These are phyloP conservation scores for Dicaeum eximium DNA, from an alignment of 2,113 vertebrate species.

Conservation along the genomic window DNA sequence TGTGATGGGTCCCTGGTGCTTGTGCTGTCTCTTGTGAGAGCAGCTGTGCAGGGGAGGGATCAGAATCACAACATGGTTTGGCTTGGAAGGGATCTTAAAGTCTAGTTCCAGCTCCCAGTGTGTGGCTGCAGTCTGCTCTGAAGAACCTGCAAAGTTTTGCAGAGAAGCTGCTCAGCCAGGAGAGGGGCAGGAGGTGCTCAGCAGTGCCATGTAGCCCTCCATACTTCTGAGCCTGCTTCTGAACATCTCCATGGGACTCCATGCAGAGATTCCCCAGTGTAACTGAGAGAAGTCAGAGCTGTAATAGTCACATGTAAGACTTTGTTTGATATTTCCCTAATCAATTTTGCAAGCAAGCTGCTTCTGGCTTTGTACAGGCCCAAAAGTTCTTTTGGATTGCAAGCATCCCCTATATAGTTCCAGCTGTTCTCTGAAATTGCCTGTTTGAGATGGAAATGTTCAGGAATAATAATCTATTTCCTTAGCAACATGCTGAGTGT, in stretches of 20 bases:
- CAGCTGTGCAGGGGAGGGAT: not conserved
- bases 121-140: not conserved
- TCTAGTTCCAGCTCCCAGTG: not conserved
- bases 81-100: not conserved
- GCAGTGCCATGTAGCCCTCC: not conserved
- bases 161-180: not conserved
- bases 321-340: not conserved
- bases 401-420: fast-evolving
- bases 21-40: not conserved
- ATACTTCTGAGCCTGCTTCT: not conserved
- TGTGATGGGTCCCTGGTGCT: not conserved
- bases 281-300: not conserved
- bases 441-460: not conserved
- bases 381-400: not conserved
- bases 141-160: not conserved
- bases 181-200: not conserved
- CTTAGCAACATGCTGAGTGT: not conserved
- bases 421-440: not conserved
- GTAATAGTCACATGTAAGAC: not conserved
- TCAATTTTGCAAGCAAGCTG: not conserved
- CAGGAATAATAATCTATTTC: not conserved
- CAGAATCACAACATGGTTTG: not conserved
- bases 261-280: not conserved
- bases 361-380: not conserved
- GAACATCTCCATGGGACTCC: not conserved